Percentiles rank a stretch among this genome's conserved stretches.
phyloP scores from a whole-genome alignment of 2,888 invertebrate species.

The Pycnomerus fuliginosus region DNA sequence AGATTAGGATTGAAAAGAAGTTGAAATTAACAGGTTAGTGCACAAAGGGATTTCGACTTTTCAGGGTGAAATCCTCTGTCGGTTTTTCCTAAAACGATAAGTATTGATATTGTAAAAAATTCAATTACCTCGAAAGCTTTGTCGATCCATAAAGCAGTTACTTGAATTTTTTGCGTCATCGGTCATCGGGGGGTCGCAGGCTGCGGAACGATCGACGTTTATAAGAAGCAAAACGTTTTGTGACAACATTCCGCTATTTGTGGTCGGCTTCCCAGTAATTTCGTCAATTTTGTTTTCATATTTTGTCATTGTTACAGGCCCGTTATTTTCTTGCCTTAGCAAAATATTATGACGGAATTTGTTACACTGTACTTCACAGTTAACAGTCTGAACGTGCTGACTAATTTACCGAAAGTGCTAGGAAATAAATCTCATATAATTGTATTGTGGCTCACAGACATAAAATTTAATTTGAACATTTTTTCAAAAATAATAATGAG shows the following conservation, averaged over 20 bases:
- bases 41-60: too few species aligned
- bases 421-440: conserved; percentile 9
- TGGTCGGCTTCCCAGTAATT: conserved; percentile 15
- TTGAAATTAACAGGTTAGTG: too few species aligned
- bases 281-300: conserved; percentile 13
- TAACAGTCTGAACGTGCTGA: conserved; percentile 12
- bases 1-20: too few species aligned
- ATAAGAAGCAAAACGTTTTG: conserved; percentile 3
- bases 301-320: conserved; percentile 11
- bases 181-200: too few species aligned
- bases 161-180: too few species aligned
- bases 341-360: conserved; percentile 14
- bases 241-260: conserved; percentile 11
- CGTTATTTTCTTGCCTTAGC: conserved; percentile 11
- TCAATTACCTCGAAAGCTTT: too few species aligned
- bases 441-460: conserved; percentile 7
- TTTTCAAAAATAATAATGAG: not conserved
- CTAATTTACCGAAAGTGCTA: conserved; percentile 15
- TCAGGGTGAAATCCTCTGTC: too few species aligned
- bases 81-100: too few species aligned
- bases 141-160: too few species aligned
- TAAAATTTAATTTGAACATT: conserved; percentile 9
- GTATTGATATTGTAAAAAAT: too few species aligned
- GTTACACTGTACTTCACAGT: conserved; percentile 15
- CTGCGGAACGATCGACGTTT: conserved; percentile 1